phyloP scores from a whole-genome alignment of 1,140 invertebrate species.

The Pissodes strobi region DNA sequence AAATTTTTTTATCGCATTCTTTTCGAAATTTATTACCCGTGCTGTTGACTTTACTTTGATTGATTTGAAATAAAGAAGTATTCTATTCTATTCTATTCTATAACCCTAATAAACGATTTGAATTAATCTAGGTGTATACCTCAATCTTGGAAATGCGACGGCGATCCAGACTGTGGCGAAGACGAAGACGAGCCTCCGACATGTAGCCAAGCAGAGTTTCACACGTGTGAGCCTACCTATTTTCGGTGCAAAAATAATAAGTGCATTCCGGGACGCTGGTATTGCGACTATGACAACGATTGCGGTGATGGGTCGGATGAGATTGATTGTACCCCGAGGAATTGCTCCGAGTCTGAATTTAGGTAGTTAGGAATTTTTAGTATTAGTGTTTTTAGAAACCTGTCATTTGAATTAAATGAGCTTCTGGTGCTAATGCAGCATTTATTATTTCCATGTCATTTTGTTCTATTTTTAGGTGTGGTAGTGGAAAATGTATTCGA shows the following conservation, averaged over 20 bases:
- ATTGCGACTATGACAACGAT: constrained; percentile 69
- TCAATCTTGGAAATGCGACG: constrained; percentile 80
- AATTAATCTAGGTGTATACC: constrained; percentile 81
- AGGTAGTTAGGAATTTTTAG: too few species aligned
- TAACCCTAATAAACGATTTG: background rate
- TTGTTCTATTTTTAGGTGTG: constrained; percentile 56
- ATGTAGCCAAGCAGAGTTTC: constrained; percentile 64
- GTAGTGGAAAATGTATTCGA: constrained; percentile 64
- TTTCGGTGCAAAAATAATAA: constrained; percentile 79
- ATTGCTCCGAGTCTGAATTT: constrained; percentile 73
- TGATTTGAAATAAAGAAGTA: too few species aligned
- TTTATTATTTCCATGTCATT: too few species aligned
- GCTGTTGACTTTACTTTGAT: too few species aligned
- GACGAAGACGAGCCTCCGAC: constrained; percentile 71
- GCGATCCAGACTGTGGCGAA: constrained; percentile 69
- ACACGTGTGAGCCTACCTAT: constrained; percentile 71
- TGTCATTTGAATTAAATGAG: too few species aligned
- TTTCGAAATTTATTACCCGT: too few species aligned
- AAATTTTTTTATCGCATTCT: too few species aligned
- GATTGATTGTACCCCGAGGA: constrained; percentile 65
- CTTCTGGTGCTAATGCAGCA: too few species aligned
- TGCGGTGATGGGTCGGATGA: constrained; percentile 78
- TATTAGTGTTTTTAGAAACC: too few species aligned
- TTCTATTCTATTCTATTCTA: too few species aligned
- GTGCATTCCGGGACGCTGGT: constrained; percentile 70